A percentile compares a stretch with the other conserved stretches of the same genome.
Evolutionary conservation across 2,888 invertebrate species (phyloP).

Genomic region (Chymomyza amoena): DNA sequence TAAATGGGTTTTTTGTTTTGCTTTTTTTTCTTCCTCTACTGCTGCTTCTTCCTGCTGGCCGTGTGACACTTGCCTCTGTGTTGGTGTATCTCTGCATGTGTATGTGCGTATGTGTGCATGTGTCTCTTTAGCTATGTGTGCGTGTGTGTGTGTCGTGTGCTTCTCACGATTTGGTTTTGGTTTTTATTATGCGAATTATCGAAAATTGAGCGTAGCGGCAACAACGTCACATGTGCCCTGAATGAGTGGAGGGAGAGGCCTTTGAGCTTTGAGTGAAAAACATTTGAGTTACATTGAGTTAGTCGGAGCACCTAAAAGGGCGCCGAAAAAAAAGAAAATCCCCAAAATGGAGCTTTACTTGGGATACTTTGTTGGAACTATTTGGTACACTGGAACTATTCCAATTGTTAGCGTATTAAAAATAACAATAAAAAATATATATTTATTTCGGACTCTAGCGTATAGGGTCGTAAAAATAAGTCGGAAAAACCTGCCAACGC

Average conservation of each 20-base stretch:
- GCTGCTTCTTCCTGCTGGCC: conserved; percentile 31
- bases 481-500: too few relatives aligned
- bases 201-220: conserved; percentile 60
- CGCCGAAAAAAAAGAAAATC: background rate
- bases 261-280: conserved; percentile 19
- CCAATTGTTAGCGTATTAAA: too few relatives aligned
- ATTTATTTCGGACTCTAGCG: too few relatives aligned
- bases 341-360: too few relatives aligned
- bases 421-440: too few relatives aligned
- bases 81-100: conserved; percentile 31
- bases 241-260: conserved; percentile 26
- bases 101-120: conserved; percentile 13
- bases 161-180: conserved; percentile 37
- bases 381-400: too few relatives aligned
- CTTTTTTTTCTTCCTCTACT: conserved; percentile 31
- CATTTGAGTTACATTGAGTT: background rate
- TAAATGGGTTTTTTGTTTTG: conserved; percentile 56
- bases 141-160: conserved; percentile 16
- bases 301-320: too few relatives aligned
- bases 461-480: too few relatives aligned
- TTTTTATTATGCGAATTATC: conserved; percentile 70
- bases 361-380: too few relatives aligned
- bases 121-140: background rate
- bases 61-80: conserved; percentile 61
- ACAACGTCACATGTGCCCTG: conserved; percentile 18